Base-by-base conservation (phyloP, 2,113 vertebrate species). In the Notiomystis cincta region DNA sequence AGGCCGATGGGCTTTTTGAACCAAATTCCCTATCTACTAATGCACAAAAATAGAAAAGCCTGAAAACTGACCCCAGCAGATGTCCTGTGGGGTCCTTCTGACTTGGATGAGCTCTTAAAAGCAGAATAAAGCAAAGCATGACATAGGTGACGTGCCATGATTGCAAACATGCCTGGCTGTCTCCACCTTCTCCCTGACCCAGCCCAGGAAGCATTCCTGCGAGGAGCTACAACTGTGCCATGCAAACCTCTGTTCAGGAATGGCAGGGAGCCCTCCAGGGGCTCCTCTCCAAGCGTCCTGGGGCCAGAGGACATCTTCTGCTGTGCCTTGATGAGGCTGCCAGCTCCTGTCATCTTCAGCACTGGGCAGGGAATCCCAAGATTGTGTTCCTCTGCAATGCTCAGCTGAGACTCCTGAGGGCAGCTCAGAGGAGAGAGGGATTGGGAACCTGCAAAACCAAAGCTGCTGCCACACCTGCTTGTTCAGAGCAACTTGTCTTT, bases 131-230 rank as follows among this genome's bases (percentile, higher is more conserved):
- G 78, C 17, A 23, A 78, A 90, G 51, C 23, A 15, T 17, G 35
- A 27, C 40, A 56, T 6, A 56, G 61, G 64, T 30, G 16, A 90
- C 51, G 17, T 22, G 62, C 80, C 44, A 25, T 1, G 44, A 62
- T 0, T 85, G 48, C 75, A 42, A 76, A 76, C 0, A 0, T 1
- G 10, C 5, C 66, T 1, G 1, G 45, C 58, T 47, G 53, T 69
- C 2, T 3, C 40, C 51, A 51, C 79, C 66, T 80, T 45, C 58
- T 60, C 75, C 58, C 79, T 53, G 75, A 64, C 30, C 57, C 85
- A 47, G 17, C 11, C 62, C 40, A 56, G 45, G 51, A 56, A 85
- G 53, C 75, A 44, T 56, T 92, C 58, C 70, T 75, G 28, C 11
- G 54, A 51, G 25, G 19, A 87, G 56, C 66, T 19, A 58, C 62